These are phyloP conservation scores for Mythimna lalbum DNA, from an alignment of 2,888 invertebrate species.

Conservation along the genomic window DNA sequence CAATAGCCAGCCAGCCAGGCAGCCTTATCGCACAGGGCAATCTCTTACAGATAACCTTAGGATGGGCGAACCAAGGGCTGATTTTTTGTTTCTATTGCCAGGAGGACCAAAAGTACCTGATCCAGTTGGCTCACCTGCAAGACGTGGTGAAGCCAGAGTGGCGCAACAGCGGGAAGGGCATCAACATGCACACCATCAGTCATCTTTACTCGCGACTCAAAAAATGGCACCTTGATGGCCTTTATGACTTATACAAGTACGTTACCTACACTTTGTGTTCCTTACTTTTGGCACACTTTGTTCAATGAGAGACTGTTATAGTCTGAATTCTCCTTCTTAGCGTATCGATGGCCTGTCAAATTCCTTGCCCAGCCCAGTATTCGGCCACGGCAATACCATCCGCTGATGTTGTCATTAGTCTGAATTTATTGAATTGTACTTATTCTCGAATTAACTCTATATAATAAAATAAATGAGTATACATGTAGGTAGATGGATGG, in stretches of 20 bases:
- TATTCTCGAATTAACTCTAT: too few species aligned
- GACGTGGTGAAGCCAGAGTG: slow-evolving; percentile 95
- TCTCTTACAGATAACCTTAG: too few species aligned
- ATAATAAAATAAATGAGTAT: too few species aligned
- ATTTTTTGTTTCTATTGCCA: slow-evolving; percentile 71
- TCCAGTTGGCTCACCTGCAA: slow-evolving; percentile 94
- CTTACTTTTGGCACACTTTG: background rate
- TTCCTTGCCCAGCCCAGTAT: too few species aligned
- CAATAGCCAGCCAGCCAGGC: too few species aligned
- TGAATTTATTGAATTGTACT: background rate
- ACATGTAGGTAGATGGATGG: too few species aligned
- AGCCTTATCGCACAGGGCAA: too few species aligned
- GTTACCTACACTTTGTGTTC: slow-evolving; percentile 33
- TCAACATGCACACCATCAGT: slow-evolving; percentile 93
- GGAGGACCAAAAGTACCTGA: slow-evolving; percentile 96
- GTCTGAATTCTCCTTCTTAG: too few species aligned
- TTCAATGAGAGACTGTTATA: background rate
- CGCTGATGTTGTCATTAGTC: too few species aligned
- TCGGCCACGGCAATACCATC: too few species aligned
- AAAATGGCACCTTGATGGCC: slow-evolving; percentile 93
- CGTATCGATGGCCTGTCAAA: too few species aligned
- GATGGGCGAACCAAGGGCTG: background rate
- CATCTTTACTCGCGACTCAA: slow-evolving; percentile 95
- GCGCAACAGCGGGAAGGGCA: slow-evolving; percentile 95
- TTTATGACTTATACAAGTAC: slow-evolving; percentile 95